Base-by-base conservation (phyloP, 1,140 invertebrate species). In the Pachypeltis micranthus region DNA sequence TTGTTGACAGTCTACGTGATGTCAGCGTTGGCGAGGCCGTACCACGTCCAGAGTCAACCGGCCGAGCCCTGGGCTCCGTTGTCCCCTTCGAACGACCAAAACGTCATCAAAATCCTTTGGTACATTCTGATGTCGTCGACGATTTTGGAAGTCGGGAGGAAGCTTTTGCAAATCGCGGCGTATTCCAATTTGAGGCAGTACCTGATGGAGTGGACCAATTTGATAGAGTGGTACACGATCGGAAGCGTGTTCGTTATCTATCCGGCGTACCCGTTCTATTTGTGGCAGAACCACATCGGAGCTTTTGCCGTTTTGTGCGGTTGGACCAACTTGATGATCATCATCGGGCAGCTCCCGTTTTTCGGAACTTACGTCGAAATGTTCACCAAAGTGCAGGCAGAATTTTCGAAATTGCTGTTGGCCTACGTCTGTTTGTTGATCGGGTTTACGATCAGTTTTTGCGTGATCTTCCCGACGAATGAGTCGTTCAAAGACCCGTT, bases 341-440 rank as follows among this genome's bases (percentile, higher is more conserved):
- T 91, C 85, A 85, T 91, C 55, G 89, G 89, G 1, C 87, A 91
- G 68, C 74, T 91, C 25, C 89, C 89, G 1, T 80, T 89, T 61
- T 90, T 91, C 72, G 89, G 88, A 26, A 85, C 88, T 0, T 92
- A 91, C 71, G 87, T 91, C 12, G 88, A 88, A 0, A 91, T 90
- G 88, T 91, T 89, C 66, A 88, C 87, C 0, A 84, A 85, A 71
- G 87, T 90, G 0, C 87, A 90, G 70, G 86, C 84, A 27, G 88
- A 91, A 77, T 90, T 92, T 61, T 85, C 86, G 25, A 91, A 91
- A 71, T 77, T 92, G 10, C 77, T 92, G 21, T 77, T 90, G 70
- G 88, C 88, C 10, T 92, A 92, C 71, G 85, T 86, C 1, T 91
- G 88, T 69, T 80, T 92, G 47, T 73, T 91, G 10, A 85, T 91